Conservation (phyloP, 2,888 invertebrate genomes). For the Eristalis arbustorum region DNA sequence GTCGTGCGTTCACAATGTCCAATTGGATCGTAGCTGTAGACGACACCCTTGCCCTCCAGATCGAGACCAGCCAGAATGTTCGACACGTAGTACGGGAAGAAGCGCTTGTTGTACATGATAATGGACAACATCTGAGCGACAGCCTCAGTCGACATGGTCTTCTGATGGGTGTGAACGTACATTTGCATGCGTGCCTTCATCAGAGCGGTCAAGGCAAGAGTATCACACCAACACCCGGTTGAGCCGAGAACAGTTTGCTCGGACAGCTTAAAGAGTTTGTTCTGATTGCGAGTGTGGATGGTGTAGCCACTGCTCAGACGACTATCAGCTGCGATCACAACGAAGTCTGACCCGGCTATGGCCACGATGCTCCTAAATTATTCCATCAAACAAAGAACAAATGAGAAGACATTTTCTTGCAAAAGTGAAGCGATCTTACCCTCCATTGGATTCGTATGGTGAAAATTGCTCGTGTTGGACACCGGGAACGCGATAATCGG, state of each 20-base stretch:
- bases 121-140: conserved; percentile 98
- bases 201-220: conserved; percentile 92
- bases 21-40: conserved; percentile 98
- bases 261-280: conserved; percentile 92
- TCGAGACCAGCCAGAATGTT: conserved; percentile 97
- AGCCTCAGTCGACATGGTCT: conserved; percentile 94
- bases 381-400: conserved; percentile 12
- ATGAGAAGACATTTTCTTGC: not conserved
- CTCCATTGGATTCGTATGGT: conserved; percentile 90
- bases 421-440: conserved; percentile 81
- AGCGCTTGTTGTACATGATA: conserved; percentile 96
- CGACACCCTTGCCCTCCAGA: conserved; percentile 94
- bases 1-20: conserved; percentile 94
- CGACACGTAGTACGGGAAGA: conserved; percentile 98
- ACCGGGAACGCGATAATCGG: conserved; percentile 80
- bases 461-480: conserved; percentile 82
- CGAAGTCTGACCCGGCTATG: conserved; percentile 97
- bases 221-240: conserved; percentile 99
- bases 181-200: conserved; percentile 94
- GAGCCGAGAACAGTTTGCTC: conserved; percentile 94
- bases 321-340: conserved; percentile 96
- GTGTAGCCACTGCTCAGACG: conserved; percentile 94
- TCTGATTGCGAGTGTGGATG: conserved; percentile 93
- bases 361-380: conserved; percentile 93
- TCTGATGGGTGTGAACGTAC: conserved; percentile 96